Percentiles rank a stretch among this genome's conserved stretches.
Evolutionary conservation across 2,888 invertebrate genomes (phyloP).

Genomic region (Sarcophaga subvicina): DNA sequence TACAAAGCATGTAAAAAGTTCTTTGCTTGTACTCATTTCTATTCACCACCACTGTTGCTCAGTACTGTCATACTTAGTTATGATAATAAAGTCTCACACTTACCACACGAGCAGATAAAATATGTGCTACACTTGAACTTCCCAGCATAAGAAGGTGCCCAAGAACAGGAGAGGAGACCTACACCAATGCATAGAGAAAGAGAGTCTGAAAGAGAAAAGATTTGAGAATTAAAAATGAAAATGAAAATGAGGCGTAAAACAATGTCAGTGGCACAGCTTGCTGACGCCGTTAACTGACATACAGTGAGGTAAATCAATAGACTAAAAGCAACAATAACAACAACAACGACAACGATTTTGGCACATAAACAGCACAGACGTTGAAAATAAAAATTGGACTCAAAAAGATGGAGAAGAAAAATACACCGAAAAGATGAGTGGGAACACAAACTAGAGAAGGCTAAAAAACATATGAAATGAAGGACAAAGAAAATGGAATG

Average conservation of each 20-base stretch:
- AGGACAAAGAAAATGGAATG: conserved; percentile 45
- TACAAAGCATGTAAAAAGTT: too few relatives aligned
- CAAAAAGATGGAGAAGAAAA: conserved; percentile 31
- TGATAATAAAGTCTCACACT: conserved; percentile 20
- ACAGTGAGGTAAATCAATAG: conserved; percentile 54
- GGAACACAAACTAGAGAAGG: conserved; percentile 13
- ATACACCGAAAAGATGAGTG: conserved; percentile 26
- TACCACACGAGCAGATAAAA: conserved; percentile 29
- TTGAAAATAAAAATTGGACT: neutral
- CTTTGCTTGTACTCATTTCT: too few relatives aligned
- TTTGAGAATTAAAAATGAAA: neutral
- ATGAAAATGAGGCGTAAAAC: conserved; percentile 27
- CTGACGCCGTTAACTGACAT: conserved; percentile 61
- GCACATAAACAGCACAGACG: conserved; percentile 35
- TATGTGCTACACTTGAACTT: conserved; percentile 62
- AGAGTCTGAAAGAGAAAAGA: neutral
- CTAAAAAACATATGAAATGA: conserved; percentile 21
- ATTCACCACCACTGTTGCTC: too few relatives aligned
- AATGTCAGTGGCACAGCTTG: conserved; percentile 63
- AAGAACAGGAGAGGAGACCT: conserved; percentile 33
- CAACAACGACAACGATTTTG: conserved; percentile 40
- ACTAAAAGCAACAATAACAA: neutral
- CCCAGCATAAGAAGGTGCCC: conserved; percentile 4
- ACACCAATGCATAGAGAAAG: conserved; percentile 11
- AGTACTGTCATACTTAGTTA: neutral